These are phyloP conservation scores for Cephus pulcher DNA, from an alignment of 2,888 invertebrate genomes.

Conservation along the genomic window DNA sequence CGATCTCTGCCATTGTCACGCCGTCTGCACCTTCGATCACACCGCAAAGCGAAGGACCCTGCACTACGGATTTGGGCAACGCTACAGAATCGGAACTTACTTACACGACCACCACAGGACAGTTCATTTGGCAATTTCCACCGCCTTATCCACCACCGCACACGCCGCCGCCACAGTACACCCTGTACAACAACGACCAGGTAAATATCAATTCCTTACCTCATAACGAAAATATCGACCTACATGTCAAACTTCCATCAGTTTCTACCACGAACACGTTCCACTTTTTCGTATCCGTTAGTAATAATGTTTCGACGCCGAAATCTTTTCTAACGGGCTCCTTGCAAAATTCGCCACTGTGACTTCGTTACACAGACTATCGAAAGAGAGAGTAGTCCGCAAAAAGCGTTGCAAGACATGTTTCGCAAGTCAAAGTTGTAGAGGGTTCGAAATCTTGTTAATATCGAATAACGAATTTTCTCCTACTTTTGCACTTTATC, in stretches of 20 bases:
- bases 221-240: not conserved
- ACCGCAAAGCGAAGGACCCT: conserved; percentile 32
- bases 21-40: conserved; percentile 29
- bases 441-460: not conserved
- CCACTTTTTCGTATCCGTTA: not conserved
- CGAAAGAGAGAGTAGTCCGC: not conserved
- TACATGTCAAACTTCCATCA: not conserved
- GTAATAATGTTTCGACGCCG: not conserved
- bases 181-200: conserved; percentile 83
- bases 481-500: not conserved
- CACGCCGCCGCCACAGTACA: conserved; percentile 77
- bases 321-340: not conserved
- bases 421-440: not conserved
- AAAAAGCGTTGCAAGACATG: not conserved
- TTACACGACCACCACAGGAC: conserved; percentile 62
- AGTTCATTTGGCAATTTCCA: conserved; percentile 86
- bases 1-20: conserved; percentile 30
- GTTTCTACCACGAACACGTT: not conserved
- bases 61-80: conserved; percentile 41
- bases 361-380: not conserved
- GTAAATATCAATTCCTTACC: conserved; percentile 68
- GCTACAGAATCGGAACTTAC: conserved; percentile 38
- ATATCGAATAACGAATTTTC: not conserved
- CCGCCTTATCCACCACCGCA: conserved; percentile 71
- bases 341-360: not conserved